Percentiles rank a stretch among this genome's conserved stretches.
phyloP scores from a whole-genome alignment of 2,113 vertebrate genomes.

The Puffinus mauretanicus region DNA sequence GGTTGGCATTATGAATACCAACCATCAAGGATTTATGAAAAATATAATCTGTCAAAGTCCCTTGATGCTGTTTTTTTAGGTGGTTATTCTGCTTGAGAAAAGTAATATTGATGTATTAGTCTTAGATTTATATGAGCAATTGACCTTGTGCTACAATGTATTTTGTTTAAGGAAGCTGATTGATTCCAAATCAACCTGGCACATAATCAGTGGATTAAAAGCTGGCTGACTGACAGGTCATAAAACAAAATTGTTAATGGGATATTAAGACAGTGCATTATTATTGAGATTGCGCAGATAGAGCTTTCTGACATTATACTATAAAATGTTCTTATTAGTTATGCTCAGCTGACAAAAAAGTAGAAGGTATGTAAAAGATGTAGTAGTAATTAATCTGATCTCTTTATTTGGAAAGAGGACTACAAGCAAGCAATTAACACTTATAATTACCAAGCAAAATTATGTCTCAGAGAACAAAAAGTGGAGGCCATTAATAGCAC shows the following conservation, averaged over 20 bases:
- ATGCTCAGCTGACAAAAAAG: not conserved
- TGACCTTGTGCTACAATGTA: not conserved
- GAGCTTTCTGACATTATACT: not conserved
- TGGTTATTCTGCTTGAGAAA: not conserved
- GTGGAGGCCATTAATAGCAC: not conserved
- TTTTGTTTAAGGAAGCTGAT: constrained; percentile 32
- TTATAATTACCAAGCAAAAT: not conserved
- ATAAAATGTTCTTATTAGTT: not conserved
- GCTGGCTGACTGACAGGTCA: not conserved
- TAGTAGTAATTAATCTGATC: not conserved
- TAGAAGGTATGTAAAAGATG: not conserved
- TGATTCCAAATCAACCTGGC: not conserved
- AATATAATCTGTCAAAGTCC: not conserved
- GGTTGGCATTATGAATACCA: not conserved
- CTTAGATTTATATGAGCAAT: not conserved
- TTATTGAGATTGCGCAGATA: not conserved
- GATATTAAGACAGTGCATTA: not conserved
- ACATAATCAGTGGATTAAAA: constrained; percentile 1
- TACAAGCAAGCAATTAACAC: not conserved
- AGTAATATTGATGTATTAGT: not conserved
- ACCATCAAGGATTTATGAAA: not conserved
- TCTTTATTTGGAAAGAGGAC: not conserved
- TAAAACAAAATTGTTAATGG: not conserved
- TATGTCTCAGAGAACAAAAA: not conserved
- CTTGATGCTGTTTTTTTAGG: not conserved